Conservation (phyloP, 2,888 invertebrate species). For the Oscheius onirici region DNA sequence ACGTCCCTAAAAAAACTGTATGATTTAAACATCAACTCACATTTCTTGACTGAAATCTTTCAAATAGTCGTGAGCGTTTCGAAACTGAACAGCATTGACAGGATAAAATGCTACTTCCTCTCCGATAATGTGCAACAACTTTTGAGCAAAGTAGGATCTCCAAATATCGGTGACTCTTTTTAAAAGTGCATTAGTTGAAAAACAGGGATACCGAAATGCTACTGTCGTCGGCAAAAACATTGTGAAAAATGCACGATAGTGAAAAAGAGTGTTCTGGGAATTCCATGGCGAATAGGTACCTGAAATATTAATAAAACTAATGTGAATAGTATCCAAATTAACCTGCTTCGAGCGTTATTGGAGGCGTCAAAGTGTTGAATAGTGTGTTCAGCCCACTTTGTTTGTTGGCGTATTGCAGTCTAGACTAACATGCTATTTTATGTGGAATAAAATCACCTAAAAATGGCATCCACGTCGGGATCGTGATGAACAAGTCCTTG, state of each 20-base stretch:
- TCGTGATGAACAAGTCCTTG: conserved; percentile 37
- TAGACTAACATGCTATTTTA: not conserved
- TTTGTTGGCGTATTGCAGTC: not conserved
- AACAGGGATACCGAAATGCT: conserved; percentile 34
- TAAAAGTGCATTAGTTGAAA: no score
- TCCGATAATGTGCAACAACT: conserved; percentile 44
- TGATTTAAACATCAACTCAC: not conserved
- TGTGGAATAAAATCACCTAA: conserved; percentile 23
- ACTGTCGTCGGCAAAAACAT: conserved; percentile 52
- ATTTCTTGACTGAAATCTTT: conserved; percentile 46
- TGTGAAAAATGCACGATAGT: conserved; percentile 47
- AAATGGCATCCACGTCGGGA: conserved; percentile 51
- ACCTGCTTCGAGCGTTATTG: conserved; percentile 7
- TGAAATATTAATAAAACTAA: no score
- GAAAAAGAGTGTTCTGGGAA: conserved; percentile 55
- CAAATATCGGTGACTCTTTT: conserved; percentile 47
- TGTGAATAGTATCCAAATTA: not conserved
- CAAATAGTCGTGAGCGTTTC: conserved; percentile 50
- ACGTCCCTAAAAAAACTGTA: conserved; percentile 1
- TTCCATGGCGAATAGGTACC: conserved; percentile 53
- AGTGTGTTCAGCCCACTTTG: not conserved
- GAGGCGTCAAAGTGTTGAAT: conserved; percentile 8
- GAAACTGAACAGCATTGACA: conserved; percentile 45
- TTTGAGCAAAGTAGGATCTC: conserved; percentile 50
- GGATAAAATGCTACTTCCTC: conserved; percentile 45